Evolutionary conservation across 2,113 vertebrate genomes (phyloP).

Genomic region (Takifugu bimaculatus): DNA sequence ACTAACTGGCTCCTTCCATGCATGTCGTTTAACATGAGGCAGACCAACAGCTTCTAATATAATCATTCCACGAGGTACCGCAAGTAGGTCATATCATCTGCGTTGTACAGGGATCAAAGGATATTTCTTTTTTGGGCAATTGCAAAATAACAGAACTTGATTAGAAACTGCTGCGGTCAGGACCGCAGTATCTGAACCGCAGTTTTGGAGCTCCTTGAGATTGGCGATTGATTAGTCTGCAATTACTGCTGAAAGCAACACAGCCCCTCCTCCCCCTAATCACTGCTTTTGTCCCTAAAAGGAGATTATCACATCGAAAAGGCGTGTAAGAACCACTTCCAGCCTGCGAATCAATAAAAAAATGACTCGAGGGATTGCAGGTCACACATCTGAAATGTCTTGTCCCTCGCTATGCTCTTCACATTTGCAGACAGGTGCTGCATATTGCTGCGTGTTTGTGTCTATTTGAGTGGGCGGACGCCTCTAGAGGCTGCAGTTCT

Average conservation of each 20-base stretch:
- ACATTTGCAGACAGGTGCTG: constrained; percentile 23
- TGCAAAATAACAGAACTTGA: constrained; percentile 5
- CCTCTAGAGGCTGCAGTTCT: constrained; percentile 47
- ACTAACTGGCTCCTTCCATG: constrained; percentile 8
- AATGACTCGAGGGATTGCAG: constrained; percentile 46
- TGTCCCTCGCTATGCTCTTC: constrained; percentile 8
- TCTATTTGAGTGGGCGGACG: constrained; percentile 20
- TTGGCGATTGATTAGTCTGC: constrained; percentile 69
- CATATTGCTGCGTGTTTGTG: constrained; percentile 22
- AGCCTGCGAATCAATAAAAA: constrained; percentile 61
- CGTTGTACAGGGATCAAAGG: constrained; percentile 48
- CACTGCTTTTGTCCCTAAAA: constrained; percentile 65
- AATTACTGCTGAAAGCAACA: constrained; percentile 67
- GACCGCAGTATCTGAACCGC: constrained; percentile 1
- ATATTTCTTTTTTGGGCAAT: constrained; percentile 26
- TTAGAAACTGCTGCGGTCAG: constrained; percentile 56
- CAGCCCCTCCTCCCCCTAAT: constrained; percentile 57
- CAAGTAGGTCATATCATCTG: constrained; percentile 55
- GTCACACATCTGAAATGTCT: constrained; percentile 39
- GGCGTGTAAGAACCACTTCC: constrained; percentile 58
- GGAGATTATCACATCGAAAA: constrained; percentile 64
- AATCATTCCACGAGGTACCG: constrained; percentile 21
- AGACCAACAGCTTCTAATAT: constrained; percentile 18
- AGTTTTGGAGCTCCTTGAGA: constrained; percentile 50
- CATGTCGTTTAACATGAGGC: constrained; percentile 37